Evolutionary conservation across 1,140 invertebrate genomes (phyloP).

Genomic region (Musca vetustissima): DNA sequence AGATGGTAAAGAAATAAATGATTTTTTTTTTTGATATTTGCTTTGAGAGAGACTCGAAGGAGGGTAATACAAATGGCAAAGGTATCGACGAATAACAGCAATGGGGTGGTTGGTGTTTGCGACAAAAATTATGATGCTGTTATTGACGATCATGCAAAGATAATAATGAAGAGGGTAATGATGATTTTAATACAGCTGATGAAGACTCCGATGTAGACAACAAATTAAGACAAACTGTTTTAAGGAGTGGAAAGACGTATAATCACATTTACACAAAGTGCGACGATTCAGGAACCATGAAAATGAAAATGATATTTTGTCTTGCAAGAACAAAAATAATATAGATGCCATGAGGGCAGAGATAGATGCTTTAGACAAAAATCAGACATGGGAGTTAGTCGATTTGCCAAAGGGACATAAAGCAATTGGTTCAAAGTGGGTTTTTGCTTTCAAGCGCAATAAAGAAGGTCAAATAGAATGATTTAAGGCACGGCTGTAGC

Average conservation of each 20-base stretch:
- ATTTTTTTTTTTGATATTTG: constrained; percentile 10
- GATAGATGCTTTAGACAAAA: not conserved
- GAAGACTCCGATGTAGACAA: not conserved
- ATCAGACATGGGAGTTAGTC: not conserved
- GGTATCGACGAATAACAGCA: no score
- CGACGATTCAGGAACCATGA: not conserved
- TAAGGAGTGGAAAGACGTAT: not conserved
- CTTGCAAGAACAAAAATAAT: not conserved
- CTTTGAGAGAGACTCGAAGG: not conserved
- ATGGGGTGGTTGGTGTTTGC: no score
- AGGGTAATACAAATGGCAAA: not conserved
- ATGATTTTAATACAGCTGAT: not conserved
- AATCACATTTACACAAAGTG: no score
- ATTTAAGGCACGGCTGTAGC: constrained; percentile 55
- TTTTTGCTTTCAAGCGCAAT: constrained; percentile 34
- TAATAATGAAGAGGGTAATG: constrained; percentile 31
- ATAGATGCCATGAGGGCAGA: constrained; percentile 7
- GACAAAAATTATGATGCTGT: constrained; percentile 3
- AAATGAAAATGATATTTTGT: not conserved
- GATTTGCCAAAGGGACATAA: constrained; percentile 8
- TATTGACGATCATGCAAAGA: not conserved
- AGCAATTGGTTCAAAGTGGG: constrained; percentile 32
- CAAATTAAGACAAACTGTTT: not conserved
- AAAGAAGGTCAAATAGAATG: constrained; percentile 24
- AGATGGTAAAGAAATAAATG: not conserved